Evolutionary conservation across 2,797 vertebrate species (phyloP).

Genomic region (Helarctos malayanus): DNA sequence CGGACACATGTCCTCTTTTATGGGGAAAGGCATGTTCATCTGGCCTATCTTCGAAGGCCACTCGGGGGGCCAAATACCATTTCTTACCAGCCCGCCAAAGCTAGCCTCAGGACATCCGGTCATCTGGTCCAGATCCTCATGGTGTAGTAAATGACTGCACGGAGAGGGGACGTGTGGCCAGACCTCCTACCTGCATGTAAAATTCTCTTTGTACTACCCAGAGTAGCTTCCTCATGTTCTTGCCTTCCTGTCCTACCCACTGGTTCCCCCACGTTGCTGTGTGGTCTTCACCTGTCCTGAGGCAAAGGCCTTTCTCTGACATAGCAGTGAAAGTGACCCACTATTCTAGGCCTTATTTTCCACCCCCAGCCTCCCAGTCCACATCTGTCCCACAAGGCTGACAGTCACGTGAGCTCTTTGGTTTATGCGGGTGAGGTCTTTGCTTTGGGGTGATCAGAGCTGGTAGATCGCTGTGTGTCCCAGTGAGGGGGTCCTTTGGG

Average conservation of each 20-base stretch:
- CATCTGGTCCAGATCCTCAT: background rate
- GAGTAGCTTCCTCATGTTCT: background rate
- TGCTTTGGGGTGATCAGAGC: background rate
- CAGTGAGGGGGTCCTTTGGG: background rate
- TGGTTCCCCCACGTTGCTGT: background rate
- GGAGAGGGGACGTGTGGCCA: background rate
- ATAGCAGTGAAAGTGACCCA: background rate
- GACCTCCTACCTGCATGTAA: background rate
- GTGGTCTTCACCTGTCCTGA: background rate
- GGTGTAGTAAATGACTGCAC: rapidly evolving
- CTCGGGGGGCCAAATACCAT: rapidly evolving
- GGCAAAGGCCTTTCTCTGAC: background rate
- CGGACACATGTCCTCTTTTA: rapidly evolving
- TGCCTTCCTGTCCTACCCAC: background rate
- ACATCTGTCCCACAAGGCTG: background rate
- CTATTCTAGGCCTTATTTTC: background rate
- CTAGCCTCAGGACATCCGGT: background rate
- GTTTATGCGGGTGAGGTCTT: background rate
- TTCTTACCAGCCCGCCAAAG: background rate
- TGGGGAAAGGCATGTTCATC: background rate
- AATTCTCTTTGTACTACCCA: background rate
- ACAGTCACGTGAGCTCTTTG: background rate
- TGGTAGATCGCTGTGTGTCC: background rate
- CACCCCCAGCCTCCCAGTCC: background rate
- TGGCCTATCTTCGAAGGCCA: background rate